These are phyloP conservation scores for Eristalis tenax DNA, from an alignment of 2,888 invertebrate genomes.

Conservation along the genomic window DNA sequence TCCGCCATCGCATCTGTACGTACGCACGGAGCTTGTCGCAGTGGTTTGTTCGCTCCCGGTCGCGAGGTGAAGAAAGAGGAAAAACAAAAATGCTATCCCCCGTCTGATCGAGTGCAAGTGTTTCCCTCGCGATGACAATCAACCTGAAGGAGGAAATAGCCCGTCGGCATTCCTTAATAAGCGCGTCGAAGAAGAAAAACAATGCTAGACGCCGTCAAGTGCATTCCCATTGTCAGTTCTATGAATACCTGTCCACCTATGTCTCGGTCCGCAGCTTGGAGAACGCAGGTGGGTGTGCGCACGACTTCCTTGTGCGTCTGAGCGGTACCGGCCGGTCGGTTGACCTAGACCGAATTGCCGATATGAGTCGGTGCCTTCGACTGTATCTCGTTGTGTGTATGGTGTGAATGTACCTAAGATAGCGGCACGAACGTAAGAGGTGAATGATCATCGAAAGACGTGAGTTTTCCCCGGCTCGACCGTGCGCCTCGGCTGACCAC, in stretches of 20 bases:
- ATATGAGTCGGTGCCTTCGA: constrained; percentile 4
- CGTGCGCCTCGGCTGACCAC: neutral
- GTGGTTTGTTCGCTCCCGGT: neutral
- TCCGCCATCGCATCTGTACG: constrained; percentile 14
- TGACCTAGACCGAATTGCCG: constrained; percentile 68
- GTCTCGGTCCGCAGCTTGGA: constrained; percentile 37
- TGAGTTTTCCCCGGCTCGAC: neutral
- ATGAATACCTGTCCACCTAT: constrained; percentile 41
- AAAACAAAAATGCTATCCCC: constrained; percentile 31
- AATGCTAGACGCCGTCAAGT: constrained; percentile 14
- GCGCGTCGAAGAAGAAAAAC: constrained; percentile 25
- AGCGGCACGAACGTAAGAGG: constrained; percentile 4
- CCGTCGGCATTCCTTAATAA: constrained; percentile 43
- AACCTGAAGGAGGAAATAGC: constrained; percentile 60
- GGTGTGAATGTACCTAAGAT: constrained; percentile 22
- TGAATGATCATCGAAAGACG: constrained; percentile 51
- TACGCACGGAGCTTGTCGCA: constrained; percentile 36
- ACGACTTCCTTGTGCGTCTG: neutral
- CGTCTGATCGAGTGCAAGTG: constrained; percentile 26
- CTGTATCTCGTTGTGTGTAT: constrained; percentile 16
- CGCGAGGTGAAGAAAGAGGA: neutral
- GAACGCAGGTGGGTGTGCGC: constrained; percentile 61
- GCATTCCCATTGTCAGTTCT: constrained; percentile 35
- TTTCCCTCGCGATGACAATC: constrained; percentile 50
- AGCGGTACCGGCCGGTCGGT: constrained; percentile 45